These are phyloP conservation scores for Muscicapa adusta DNA, from an alignment of 2,113 vertebrate genomes.

Conservation along the genomic window DNA sequence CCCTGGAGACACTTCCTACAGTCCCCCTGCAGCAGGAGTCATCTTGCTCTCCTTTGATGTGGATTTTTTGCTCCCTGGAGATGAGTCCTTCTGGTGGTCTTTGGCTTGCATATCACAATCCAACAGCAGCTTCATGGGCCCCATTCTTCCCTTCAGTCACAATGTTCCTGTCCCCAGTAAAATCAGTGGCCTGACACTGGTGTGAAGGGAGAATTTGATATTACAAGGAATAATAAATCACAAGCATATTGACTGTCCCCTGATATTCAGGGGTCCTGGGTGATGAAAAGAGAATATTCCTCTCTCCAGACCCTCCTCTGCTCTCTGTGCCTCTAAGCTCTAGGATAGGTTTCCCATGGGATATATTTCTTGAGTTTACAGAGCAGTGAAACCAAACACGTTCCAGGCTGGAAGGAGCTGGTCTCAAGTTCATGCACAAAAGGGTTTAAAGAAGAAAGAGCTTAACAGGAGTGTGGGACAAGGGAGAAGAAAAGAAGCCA, in stretches of 20 bases:
- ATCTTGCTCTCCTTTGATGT: neutral
- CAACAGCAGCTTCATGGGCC: neutral
- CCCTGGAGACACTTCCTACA: neutral
- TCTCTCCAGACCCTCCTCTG: neutral
- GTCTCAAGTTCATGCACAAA: neutral
- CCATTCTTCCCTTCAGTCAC: neutral
- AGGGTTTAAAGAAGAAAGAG: neutral
- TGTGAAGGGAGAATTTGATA: neutral
- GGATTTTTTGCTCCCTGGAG: neutral
- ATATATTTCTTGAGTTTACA: neutral
- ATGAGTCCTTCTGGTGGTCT: neutral
- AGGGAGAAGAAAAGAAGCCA: neutral
- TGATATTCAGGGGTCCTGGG: neutral
- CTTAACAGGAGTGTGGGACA: neutral
- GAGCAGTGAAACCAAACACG: neutral
- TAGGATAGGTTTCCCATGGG: neutral
- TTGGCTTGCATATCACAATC: neutral
- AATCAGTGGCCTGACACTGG: neutral
- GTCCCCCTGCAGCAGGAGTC: neutral
- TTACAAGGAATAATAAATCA: constrained; percentile 5
- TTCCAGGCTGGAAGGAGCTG: neutral
- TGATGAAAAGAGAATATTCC: neutral
- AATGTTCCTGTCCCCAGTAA: neutral
- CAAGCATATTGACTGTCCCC: neutral
- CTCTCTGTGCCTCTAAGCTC: neutral